A percentile compares a stretch with the other conserved stretches of the same genome.
Evolutionary conservation across 2,797 vertebrate species (phyloP).

Genomic region (Iguana delicatissima): DNA sequence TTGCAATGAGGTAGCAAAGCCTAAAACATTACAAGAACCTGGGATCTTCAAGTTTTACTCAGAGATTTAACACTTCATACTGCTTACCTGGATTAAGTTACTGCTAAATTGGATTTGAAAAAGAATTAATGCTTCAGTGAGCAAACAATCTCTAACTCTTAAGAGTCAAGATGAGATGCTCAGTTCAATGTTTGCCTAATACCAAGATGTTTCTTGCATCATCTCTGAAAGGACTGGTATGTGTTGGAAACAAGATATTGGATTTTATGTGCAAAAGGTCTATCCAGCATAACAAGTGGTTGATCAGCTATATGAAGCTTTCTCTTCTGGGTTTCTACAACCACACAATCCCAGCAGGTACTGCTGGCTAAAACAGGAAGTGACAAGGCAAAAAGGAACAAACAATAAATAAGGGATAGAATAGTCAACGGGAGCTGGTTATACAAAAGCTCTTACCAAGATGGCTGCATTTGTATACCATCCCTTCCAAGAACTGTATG

Average conservation of each 20-base stretch:
- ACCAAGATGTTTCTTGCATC: background rate
- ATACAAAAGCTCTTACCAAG: no score
- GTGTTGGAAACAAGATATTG: background rate
- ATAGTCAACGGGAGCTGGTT: background rate
- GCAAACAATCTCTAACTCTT: background rate
- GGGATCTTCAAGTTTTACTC: background rate
- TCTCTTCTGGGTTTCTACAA: background rate
- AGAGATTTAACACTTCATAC: background rate
- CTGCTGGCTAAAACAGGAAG: background rate
- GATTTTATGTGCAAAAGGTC: background rate
- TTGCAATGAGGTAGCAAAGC: background rate
- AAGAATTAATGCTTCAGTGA: background rate
- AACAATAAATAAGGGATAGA: background rate
- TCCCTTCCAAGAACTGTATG: no score
- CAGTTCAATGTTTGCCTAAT: background rate
- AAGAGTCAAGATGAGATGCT: slow-evolving; percentile 9
- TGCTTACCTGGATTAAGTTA: background rate
- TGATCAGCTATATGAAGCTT: background rate
- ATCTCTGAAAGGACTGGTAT: background rate
- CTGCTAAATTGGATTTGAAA: slow-evolving; percentile 14
- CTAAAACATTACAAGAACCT: background rate
- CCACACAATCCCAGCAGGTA: background rate
- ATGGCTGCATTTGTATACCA: no score
- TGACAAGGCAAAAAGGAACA: background rate
- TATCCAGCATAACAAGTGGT: background rate